Base-by-base conservation (phyloP, 2,797 vertebrate genomes). In the Schizothorax lantsangensis region DNA sequence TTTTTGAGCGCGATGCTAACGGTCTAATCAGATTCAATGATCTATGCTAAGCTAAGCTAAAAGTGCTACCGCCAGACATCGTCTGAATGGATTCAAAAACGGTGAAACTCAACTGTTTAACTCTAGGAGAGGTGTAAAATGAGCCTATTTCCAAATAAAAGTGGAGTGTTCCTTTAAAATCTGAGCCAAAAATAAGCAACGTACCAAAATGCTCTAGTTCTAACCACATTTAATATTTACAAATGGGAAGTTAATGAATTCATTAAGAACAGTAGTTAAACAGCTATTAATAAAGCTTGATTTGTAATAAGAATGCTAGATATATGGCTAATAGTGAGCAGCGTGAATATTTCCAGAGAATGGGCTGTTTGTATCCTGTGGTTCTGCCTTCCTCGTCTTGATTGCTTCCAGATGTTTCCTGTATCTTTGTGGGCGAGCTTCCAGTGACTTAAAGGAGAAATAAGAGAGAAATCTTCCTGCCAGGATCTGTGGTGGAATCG, bases 371-470 rank as follows among this genome's bases (percentile, higher is more conserved):
- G 92, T 94, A 92, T 94, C 94, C 91, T 94, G 94, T 91, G 94
- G 94, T 95, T 89, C 87, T 91, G 91, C 91, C 92, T 92, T 93
- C 85, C 84, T 82, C 87, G 17, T 40, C 89, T 90, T 95, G 93
- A 95, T 95, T 93, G 87, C 95, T 97, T 91, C 97, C 98, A 98
- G 98, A 97, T 98, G 97, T 98, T 98, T 98, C 97, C 97, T 97
- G 95, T 95, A 93, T 95, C 92, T 95, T 73, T 93, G 62, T 92
- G 88, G 91, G 89, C 19, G 85, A 90, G 45, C 83, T 83, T 91
- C 83, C 84, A 84, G 72, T 68, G 68, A 81, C 77, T 84, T 84
- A 49, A 89, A 88, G 83, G 62, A 85, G 87, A 54, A 88, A 81
- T 79, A 87, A 86, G 85, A 79, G 72, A 49, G 59, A 62, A 12